Evolutionary conservation across 2,888 invertebrate genomes (phyloP).

Genomic region (Cheilosia urbana): DNA sequence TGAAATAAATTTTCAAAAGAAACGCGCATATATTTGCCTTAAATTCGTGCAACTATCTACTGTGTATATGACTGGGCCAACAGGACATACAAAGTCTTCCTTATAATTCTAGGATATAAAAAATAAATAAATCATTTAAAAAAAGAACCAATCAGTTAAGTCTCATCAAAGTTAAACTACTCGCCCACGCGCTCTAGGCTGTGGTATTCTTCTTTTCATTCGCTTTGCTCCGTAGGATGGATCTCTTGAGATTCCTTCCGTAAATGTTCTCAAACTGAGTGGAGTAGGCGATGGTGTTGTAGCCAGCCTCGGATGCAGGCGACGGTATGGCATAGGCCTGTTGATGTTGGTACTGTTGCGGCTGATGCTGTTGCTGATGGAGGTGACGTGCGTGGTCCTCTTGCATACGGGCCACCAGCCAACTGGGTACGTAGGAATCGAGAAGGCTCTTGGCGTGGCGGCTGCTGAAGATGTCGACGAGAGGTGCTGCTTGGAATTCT

Average conservation of each 20-base stretch:
- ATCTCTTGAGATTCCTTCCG: constrained; percentile 62
- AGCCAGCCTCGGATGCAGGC: constrained; percentile 76
- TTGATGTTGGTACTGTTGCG: constrained; percentile 71
- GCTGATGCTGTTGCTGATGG: constrained; percentile 78
- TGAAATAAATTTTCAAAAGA: background rate
- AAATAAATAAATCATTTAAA: constrained; percentile 53
- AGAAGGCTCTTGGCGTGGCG: constrained; percentile 85
- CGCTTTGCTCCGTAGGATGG: constrained; percentile 31
- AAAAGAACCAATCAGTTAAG: constrained; percentile 50
- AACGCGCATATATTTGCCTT: constrained; percentile 13
- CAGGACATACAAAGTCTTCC: constrained; percentile 1
- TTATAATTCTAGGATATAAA: constrained; percentile 9
- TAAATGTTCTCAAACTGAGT: constrained; percentile 77
- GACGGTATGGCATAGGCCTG: constrained; percentile 74
- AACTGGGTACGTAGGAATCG: constrained; percentile 87
- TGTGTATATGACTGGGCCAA: constrained; percentile 22
- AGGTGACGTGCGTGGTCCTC: constrained; percentile 61
- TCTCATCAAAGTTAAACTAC: constrained; percentile 48
- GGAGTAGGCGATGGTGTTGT: constrained; percentile 79
- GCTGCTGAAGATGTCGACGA: constrained; percentile 80
- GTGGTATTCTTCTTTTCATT: constrained; percentile 23
- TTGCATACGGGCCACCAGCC: constrained; percentile 81
- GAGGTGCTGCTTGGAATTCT: constrained; percentile 76
- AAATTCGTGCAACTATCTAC: constrained; percentile 33
- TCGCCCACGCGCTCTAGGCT: constrained; percentile 25